A percentile compares a stretch with the other conserved stretches of the same genome.
Evolutionary conservation across 2,113 vertebrate genomes (phyloP).

Genomic region (Solenodon paradoxus): DNA sequence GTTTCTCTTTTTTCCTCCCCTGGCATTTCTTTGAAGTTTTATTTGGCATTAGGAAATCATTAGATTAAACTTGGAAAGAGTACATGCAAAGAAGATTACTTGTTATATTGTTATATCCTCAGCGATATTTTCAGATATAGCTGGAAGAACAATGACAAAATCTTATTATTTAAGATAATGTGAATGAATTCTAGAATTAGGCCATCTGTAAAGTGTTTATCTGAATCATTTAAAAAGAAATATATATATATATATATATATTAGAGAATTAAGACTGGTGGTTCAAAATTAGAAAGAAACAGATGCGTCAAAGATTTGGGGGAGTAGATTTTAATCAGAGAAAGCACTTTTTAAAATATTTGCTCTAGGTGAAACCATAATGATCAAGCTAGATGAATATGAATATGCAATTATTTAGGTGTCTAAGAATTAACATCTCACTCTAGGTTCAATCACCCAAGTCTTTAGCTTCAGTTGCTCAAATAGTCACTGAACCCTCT

Average conservation of each 20-base stretch:
- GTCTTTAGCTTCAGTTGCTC: neutral
- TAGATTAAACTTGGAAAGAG: neutral
- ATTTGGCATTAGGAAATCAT: neutral
- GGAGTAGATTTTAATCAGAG: neutral
- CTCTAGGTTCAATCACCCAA: neutral
- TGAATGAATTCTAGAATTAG: neutral
- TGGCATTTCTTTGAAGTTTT: neutral
- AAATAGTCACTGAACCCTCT: neutral
- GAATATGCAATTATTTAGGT: neutral
- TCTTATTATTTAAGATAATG: neutral
- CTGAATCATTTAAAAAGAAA: neutral
- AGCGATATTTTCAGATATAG: neutral
- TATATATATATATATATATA: neutral
- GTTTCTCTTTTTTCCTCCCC: neutral
- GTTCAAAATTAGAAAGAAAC: neutral
- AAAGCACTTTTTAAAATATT: neutral
- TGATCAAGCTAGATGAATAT: neutral
- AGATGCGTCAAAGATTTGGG: neutral
- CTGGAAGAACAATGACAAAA: neutral
- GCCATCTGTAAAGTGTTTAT: neutral
- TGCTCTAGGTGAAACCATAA: neutral
- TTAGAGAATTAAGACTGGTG: constrained; percentile 26
- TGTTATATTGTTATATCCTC: neutral
- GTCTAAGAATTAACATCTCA: neutral
- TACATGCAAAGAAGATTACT: neutral